Percentiles rank a stretch among this genome's conserved stretches.
phyloP scores from a whole-genome alignment of 37 sponge, comb jelly and placozoan genomes.

The Hexactinellida sp. region DNA sequence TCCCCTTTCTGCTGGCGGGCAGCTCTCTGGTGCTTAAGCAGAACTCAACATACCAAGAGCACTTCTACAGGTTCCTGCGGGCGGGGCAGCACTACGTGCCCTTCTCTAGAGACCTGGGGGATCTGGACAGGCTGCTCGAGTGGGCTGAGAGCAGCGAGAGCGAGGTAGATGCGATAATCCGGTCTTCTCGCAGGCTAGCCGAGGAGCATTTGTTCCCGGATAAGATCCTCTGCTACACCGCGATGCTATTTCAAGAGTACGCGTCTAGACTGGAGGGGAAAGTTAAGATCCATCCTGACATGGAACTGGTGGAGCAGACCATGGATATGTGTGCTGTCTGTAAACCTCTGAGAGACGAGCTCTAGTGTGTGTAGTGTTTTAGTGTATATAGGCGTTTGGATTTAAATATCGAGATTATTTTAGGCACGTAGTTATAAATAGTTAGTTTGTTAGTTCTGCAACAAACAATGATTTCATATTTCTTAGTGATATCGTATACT shows the following conservation, averaged over 20 bases:
- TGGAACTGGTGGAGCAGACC: constrained; percentile 39
- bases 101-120: constrained; percentile 57
- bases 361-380: background rate
- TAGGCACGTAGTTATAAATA: too few species aligned
- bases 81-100: constrained; percentile 96
- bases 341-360: background rate
- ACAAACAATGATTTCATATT: too few species aligned
- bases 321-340: background rate
- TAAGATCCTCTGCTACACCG: constrained; percentile 70
- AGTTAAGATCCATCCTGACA: constrained; percentile 30
- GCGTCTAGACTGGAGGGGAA: constrained; percentile 29
- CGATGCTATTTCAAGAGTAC: constrained; percentile 48
- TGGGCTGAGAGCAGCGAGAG: constrained; percentile 76
- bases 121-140: constrained; percentile 60
- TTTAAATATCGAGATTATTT: too few species aligned
- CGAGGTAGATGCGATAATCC: constrained; percentile 23
- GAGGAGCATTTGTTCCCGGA: constrained; percentile 60
- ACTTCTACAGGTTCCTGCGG: constrained; percentile 72
- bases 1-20: constrained; percentile 81
- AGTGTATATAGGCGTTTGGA: background rate
- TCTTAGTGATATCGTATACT: background rate
- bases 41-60: constrained; percentile 90
- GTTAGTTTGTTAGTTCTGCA: background rate
- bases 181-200: background rate
- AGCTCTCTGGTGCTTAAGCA: constrained; percentile 86